Conservation (phyloP, 2,888 invertebrate genomes). For the Carcina quercana region DNA sequence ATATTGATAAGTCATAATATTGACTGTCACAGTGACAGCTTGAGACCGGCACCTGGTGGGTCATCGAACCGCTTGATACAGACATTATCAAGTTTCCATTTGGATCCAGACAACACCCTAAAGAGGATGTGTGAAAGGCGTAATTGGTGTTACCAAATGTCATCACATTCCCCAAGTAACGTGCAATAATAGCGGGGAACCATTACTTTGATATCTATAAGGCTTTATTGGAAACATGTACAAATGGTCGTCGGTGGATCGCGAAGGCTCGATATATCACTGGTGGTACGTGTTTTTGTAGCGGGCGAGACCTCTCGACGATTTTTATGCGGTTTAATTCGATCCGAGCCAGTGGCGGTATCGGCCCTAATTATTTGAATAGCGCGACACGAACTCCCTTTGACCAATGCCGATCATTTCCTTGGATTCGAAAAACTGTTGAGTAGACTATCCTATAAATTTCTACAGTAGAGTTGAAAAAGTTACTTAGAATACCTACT, state of each 20-base stretch:
- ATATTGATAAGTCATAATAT: slow-evolving; percentile 54
- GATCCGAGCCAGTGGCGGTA: slow-evolving; percentile 49
- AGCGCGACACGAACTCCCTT: slow-evolving; percentile 56
- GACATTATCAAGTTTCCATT: slow-evolving; percentile 37
- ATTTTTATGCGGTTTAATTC: slow-evolving; percentile 66
- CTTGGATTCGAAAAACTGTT: slow-evolving; percentile 25
- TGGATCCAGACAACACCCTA: slow-evolving; percentile 33
- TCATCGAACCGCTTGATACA: slow-evolving; percentile 39
- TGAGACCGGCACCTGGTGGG: slow-evolving; percentile 58
- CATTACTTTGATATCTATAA: slow-evolving; percentile 30
- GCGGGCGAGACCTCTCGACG: slow-evolving; percentile 32
- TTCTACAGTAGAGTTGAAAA: too few species aligned
- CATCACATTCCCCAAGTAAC: slow-evolving; percentile 24
- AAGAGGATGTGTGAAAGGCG: slow-evolving; percentile 37
- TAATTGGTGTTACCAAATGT: slow-evolving; percentile 31
- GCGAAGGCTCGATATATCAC: slow-evolving; percentile 39
- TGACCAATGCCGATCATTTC: slow-evolving; percentile 54
- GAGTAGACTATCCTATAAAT: slow-evolving; percentile 20
- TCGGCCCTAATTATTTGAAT: slow-evolving; percentile 68
- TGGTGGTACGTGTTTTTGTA: slow-evolving; percentile 45
- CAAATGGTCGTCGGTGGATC: slow-evolving; percentile 31
- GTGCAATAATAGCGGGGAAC: slow-evolving; percentile 22
- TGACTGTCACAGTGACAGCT: slow-evolving; percentile 36
- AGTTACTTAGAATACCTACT: too few species aligned
- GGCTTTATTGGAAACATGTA: slow-evolving; percentile 41